A percentile compares a stretch with the other conserved stretches of the same genome.
Evolutionary conservation across 37 sponge, comb jelly and placozoan species (phyloP).

Genomic region (Halisarca cf. caerulea): DNA sequence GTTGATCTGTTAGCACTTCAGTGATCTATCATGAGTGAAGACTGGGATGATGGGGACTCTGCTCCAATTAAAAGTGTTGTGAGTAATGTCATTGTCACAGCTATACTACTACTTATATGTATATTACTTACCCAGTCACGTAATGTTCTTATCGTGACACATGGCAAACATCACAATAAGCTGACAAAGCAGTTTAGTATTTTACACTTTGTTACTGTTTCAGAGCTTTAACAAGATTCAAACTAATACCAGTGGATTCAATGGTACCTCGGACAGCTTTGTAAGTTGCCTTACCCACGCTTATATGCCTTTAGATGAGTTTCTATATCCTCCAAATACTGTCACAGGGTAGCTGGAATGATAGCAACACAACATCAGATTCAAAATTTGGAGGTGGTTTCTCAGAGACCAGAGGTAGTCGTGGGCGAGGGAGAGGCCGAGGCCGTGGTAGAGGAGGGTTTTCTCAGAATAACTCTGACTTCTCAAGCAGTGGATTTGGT

Average conservation of each 20-base stretch:
- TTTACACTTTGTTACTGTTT: no score
- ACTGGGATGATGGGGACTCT: neutral
- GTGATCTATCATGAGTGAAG: slow-evolving; percentile 3
- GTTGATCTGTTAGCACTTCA: neutral
- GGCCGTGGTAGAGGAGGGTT: slow-evolving; percentile 39
- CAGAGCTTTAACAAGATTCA: no score
- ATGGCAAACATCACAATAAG: no score
- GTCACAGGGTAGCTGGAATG: neutral
- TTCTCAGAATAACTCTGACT: neutral
- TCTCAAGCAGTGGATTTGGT: neutral
- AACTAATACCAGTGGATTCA: no score
- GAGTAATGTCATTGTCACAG: neutral
- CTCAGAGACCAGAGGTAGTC: neutral
- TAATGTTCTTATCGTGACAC: no score
- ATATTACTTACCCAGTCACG: no score
- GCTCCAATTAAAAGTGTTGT: neutral
- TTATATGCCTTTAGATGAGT: no score
- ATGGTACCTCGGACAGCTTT: no score
- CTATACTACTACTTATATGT: no score
- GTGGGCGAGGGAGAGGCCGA: slow-evolving; percentile 36
- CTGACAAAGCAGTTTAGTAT: no score
- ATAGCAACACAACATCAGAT: slow-evolving; percentile 17
- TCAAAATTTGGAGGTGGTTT: slow-evolving; percentile 10
- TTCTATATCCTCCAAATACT: no score
- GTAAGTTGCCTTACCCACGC: no score